Conservation (phyloP, 2,888 invertebrate species). For the Eilema depressum region DNA sequence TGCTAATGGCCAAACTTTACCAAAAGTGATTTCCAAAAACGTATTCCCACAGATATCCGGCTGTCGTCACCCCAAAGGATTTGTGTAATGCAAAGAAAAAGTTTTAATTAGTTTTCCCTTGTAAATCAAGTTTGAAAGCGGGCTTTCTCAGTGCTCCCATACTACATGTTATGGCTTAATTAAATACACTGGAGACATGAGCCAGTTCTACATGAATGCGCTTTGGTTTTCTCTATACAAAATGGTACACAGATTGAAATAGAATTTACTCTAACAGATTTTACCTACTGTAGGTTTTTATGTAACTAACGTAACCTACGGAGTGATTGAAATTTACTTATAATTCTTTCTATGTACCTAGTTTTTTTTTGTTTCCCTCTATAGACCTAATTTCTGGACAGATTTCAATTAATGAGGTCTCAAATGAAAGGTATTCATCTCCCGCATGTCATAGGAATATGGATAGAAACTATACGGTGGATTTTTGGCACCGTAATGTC, state of each 20-base stretch:
- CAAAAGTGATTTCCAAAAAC: constrained; percentile 37
- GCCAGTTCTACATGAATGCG: background rate
- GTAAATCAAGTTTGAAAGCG: constrained; percentile 33
- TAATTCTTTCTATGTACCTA: too few relatives aligned
- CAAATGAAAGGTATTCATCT: too few relatives aligned
- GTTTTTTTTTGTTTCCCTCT: too few relatives aligned
- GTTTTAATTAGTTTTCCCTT: constrained; percentile 47
- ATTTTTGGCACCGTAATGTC: too few relatives aligned
- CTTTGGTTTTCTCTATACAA: background rate
- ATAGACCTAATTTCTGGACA: too few relatives aligned
- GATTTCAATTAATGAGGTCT: too few relatives aligned
- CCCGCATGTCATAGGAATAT: too few relatives aligned
- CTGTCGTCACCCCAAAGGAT: constrained; percentile 30
- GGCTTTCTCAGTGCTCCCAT: constrained; percentile 20
- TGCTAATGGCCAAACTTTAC: constrained; percentile 39
- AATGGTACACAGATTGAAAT: background rate
- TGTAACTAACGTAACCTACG: too few relatives aligned
- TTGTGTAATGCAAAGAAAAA: constrained; percentile 42
- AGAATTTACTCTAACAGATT: background rate
- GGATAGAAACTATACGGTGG: too few relatives aligned
- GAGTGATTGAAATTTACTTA: too few relatives aligned
- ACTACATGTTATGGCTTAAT: constrained; percentile 4
- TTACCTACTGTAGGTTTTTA: background rate
- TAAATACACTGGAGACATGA: constrained; percentile 1
- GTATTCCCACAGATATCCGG: constrained; percentile 30